Percentiles rank a stretch among this genome's conserved stretches.
These are phyloP conservation scores for Yponomeuta cagnagella DNA, from an alignment of 2,888 invertebrate genomes.

Conservation along the genomic window DNA sequence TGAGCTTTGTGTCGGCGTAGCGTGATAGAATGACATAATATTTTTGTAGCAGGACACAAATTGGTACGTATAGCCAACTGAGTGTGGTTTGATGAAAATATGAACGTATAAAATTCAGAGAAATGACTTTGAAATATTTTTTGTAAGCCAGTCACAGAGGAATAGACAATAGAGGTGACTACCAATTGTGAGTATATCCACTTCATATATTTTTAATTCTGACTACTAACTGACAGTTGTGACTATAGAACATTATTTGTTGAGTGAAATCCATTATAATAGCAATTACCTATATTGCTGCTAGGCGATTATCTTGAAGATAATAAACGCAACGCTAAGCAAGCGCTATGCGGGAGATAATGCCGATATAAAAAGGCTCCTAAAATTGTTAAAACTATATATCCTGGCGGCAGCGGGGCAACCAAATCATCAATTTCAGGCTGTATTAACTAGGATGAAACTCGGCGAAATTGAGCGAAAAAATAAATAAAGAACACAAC, in stretches of 20 bases:
- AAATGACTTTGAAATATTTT: too few species aligned
- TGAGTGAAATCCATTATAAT: too few species aligned
- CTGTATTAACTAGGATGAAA: slow-evolving; percentile 61
- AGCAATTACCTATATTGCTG: slow-evolving; percentile 35
- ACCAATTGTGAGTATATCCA: too few species aligned
- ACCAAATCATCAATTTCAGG: slow-evolving; percentile 62
- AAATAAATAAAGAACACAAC: slow-evolving; percentile 30
- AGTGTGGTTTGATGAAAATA: not conserved
- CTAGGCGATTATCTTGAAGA: slow-evolving; percentile 34
- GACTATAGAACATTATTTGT: too few species aligned
- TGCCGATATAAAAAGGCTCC: slow-evolving; percentile 53
- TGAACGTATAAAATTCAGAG: too few species aligned
- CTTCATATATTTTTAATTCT: too few species aligned
- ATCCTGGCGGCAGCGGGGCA: slow-evolving; percentile 58
- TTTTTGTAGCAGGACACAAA: not conserved
- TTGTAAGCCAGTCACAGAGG: too few species aligned
- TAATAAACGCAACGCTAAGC: slow-evolving; percentile 38
- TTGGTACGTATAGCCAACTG: not conserved
- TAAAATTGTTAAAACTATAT: slow-evolving; percentile 51
- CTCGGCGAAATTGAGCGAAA: slow-evolving; percentile 58
- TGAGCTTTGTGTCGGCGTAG: not conserved
- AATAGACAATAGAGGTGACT: too few species aligned
- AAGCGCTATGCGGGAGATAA: slow-evolving; percentile 50
- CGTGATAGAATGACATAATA: not conserved
- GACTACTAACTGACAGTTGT: too few species aligned